Base-by-base conservation (phyloP, 2,797 vertebrate genomes). In the Tarsius wallacei region DNA sequence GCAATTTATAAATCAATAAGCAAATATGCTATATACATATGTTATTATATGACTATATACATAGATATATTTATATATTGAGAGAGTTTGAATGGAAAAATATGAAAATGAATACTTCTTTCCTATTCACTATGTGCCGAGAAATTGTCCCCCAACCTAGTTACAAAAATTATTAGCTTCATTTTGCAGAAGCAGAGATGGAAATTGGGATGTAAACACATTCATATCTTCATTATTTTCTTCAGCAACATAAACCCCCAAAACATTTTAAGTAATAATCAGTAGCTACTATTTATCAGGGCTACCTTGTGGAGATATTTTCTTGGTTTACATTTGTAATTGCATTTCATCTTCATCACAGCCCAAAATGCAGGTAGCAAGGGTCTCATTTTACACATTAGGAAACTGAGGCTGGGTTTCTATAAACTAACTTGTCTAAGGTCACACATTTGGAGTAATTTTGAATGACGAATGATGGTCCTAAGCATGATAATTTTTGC, bases 351-450 rank as follows among this genome's bases (percentile, higher is more conserved):
- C 33, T 5, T 22, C 68, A 24, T 26, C 73, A 4, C 9, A 19
- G 71, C n/a, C n/a, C 80, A 11, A 91, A 76, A 61, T 1, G 0
- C 28, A 42, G 7, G 2, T 0, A 26, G 26, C 4, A 2, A 0
- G 3, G n/a, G 21, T 66, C 71, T 57, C 82, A 9, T 28, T 55
- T 77, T 14, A 49, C 31, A 47, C 47, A 4, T 2, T 2, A 47
- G 90, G 77, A 80, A 64, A 61, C 68, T 2, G 57, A 84, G 33
- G 21, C 76, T 8, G 11, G 14, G 36, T 42, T 28, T 33, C 33
- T 3, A 1, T 1, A 16, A 73, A n/a, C 14, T 22, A 70, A n/a
- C 47, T n/a, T 31, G 31, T 55, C 53, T 49, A 33, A 68, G 24
- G n/a, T 81, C 66, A 31, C 33, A 17, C 31, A 7, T 36, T 76